These are phyloP conservation scores for Hyles lineata DNA, from an alignment of 2,888 invertebrate genomes.

Conservation along the genomic window DNA sequence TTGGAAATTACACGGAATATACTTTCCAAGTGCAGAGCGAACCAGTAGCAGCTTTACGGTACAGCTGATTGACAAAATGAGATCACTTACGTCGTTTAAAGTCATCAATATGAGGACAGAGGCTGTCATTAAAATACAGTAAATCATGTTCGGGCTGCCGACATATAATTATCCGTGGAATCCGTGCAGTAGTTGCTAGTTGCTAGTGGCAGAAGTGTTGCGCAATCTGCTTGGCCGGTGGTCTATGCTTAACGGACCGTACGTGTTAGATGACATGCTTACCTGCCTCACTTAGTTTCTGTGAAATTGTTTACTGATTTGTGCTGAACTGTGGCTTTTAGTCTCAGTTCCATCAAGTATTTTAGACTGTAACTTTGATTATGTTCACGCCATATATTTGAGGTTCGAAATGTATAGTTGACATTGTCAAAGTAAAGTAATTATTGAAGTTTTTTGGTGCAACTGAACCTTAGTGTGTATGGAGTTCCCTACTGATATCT, in stretches of 20 bases:
- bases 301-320: background rate
- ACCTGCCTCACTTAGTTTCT: background rate
- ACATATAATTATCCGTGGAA: slow-evolving; percentile 20
- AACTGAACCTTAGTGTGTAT: no score
- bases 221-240: slow-evolving; percentile 39
- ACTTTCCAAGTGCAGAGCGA: background rate
- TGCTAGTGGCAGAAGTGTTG: slow-evolving; percentile 29
- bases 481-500: no score
- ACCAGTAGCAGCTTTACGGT: background rate
- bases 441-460: no score
- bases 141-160: slow-evolving; percentile 26
- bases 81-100: slow-evolving; percentile 17
- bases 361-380: no score
- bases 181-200: slow-evolving; percentile 19
- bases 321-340: no score
- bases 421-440: no score
- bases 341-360: no score
- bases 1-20: background rate
- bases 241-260: slow-evolving; percentile 41
- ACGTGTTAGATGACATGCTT: background rate
- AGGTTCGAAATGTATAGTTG: no score
- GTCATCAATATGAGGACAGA: slow-evolving; percentile 26
- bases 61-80: slow-evolving; percentile 16
- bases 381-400: no score
- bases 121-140: slow-evolving; percentile 24